Evolutionary conservation across 2,888 invertebrate species (phyloP), one percentile per base, ranked within the genome.

Genomic region (Spisula subtruncata): DNA sequence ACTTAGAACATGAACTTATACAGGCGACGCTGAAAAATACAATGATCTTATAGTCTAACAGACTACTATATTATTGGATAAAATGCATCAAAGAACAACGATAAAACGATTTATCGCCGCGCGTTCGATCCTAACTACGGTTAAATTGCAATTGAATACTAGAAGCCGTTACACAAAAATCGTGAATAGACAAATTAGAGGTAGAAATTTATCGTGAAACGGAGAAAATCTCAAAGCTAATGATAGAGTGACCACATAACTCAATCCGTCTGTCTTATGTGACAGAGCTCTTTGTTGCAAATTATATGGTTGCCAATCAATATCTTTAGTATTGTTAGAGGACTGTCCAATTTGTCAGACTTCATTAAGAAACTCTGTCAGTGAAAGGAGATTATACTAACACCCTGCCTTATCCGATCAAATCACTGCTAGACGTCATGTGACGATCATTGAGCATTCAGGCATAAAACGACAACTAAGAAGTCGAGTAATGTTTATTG

Each of bases 231-330:
- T 18, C 29, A 2, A 35, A 60, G 60, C 32, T 75, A 75, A 75
- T 75, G 32, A 75, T 35, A 32, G 35, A 14, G 29, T 18, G 35
- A 75, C 75, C 35, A 14, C 16, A 32, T 35, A 32, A 32, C 75
- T 75, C 35, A 18, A 35, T 35, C 75, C 29, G 75, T 75, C 75
- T 75, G 75, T 75, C 75, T 75, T 35, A 2, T 32, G 16, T 75
- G 75, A 75, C 75, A 75, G 10, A 6, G 0, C 29, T 32, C 32
- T n/a, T 54, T 81, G 81, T 51, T 41, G 54, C 29, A 81, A 54
- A 81, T 81, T 81, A 51, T 29, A 54, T 16, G 48, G 51, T 54
- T 81, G 83, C 35, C 83, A 66, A 83, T 83, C 83, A 83, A 60
- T 83, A 46, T n/a, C 1, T n/a, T 1, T 18, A 46, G 66, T 66